A percentile compares a stretch with the other conserved stretches of the same genome.
These are phyloP conservation scores for Tiliacea aurago DNA, from an alignment of 2,888 invertebrate species.

Conservation along the genomic window DNA sequence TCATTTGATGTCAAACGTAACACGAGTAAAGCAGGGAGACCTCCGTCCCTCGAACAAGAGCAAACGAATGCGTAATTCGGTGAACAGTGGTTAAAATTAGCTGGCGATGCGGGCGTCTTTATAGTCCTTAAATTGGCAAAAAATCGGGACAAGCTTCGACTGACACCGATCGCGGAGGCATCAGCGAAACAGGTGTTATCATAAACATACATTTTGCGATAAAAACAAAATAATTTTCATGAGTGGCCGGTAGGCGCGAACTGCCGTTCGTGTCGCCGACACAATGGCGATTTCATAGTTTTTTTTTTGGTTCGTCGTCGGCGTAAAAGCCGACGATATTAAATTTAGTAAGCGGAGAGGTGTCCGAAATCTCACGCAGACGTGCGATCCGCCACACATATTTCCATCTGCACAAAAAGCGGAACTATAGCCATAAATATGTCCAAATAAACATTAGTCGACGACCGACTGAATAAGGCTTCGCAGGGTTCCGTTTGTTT, in stretches of 20 bases:
- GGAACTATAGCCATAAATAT: slow-evolving; percentile 91
- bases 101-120: slow-evolving; percentile 89
- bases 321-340: slow-evolving; percentile 89
- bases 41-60: slow-evolving; percentile 66
- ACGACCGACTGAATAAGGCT: slow-evolving; percentile 82
- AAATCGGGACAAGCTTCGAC: slow-evolving; percentile 87
- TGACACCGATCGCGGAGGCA: slow-evolving; percentile 90
- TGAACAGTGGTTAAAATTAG: slow-evolving; percentile 90
- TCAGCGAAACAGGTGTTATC: slow-evolving; percentile 91
- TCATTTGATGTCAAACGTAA: slow-evolving; percentile 53
- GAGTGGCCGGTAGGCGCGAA: slow-evolving; percentile 90
- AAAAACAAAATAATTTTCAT: slow-evolving; percentile 91
- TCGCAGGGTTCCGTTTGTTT: slow-evolving; percentile 80
- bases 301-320: slow-evolving; percentile 85
- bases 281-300: slow-evolving; percentile 89
- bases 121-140: slow-evolving; percentile 90
- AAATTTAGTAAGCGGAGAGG: slow-evolving; percentile 91
- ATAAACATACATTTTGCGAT: slow-evolving; percentile 90
- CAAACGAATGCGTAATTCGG: slow-evolving; percentile 86
- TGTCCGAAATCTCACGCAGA: slow-evolving; percentile 91
- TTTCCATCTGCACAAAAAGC: slow-evolving; percentile 90
- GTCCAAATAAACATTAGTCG: slow-evolving; percentile 90
- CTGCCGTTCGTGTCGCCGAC: slow-evolving; percentile 89
- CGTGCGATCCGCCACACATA: slow-evolving; percentile 91
- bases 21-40: slow-evolving; percentile 52